Evolutionary conservation across 2,888 invertebrate genomes (phyloP).

Genomic region (Mythimna lalbum): DNA sequence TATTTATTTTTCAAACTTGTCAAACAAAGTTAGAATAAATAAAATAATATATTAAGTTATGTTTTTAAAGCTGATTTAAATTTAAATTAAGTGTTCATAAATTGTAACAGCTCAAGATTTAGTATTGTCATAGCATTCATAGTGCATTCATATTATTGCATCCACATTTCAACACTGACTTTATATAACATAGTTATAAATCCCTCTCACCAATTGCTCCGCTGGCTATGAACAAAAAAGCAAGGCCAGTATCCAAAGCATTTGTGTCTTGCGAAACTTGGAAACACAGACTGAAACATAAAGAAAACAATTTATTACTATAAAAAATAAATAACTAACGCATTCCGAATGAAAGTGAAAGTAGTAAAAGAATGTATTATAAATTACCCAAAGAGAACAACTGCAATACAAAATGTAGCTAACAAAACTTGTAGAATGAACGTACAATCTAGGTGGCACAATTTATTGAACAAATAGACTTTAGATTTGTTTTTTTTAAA

Average conservation of each 20-base stretch:
- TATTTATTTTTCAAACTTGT: background rate
- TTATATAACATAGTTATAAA: slow-evolving; percentile 72
- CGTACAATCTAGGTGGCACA: slow-evolving; percentile 30
- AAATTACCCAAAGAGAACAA: slow-evolving; percentile 10
- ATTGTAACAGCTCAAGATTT: background rate
- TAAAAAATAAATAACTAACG: slow-evolving; percentile 42
- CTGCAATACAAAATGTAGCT: slow-evolving; percentile 3
- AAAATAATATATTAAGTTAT: background rate
- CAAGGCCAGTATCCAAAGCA: slow-evolving; percentile 85
- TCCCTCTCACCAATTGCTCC: slow-evolving; percentile 86
- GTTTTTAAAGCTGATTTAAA: background rate
- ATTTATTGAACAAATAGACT: slow-evolving; percentile 35
- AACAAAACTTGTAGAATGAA: slow-evolving; percentile 23
- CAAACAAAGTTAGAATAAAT: background rate
- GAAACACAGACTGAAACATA: slow-evolving; percentile 83
- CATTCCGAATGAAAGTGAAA: slow-evolving; percentile 63
- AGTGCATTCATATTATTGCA: slow-evolving; percentile 53
- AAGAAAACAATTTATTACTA: slow-evolving; percentile 45
- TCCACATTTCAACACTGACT: slow-evolving; percentile 62
- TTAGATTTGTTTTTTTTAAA: slow-evolving; percentile 26
- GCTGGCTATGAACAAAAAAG: slow-evolving; percentile 85
- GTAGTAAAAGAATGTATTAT: slow-evolving; percentile 42
- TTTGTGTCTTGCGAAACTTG: slow-evolving; percentile 84
- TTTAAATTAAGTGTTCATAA: background rate
- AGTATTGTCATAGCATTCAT: background rate